Conservation (phyloP, 2,888 invertebrate species). For the Allygus modestus region DNA sequence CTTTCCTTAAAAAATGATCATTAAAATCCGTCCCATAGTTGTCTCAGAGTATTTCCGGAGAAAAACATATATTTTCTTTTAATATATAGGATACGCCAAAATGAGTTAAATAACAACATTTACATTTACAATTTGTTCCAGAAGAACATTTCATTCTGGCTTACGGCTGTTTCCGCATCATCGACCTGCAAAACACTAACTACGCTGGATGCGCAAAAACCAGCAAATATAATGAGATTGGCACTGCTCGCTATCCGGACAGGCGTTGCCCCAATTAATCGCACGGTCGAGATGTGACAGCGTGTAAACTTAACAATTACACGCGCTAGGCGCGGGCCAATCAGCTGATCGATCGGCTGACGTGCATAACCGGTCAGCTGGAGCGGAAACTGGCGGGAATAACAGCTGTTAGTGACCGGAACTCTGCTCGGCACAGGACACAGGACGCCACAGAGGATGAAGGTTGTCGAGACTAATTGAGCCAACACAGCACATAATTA, state of each 20-base stretch:
- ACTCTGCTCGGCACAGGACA: slow-evolving; percentile 7
- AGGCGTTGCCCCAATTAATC: not conserved
- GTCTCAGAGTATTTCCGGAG: no score
- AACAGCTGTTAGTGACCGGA: not conserved
- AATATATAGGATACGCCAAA: no score
- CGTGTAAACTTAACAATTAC: slow-evolving; percentile 30
- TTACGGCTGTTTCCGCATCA: no score
- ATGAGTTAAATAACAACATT: no score
- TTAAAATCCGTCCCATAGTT: no score
- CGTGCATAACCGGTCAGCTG: slow-evolving; percentile 41
- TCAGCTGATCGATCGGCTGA: slow-evolving; percentile 17
- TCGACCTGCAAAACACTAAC: no score
- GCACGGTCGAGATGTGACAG: slow-evolving; percentile 3
- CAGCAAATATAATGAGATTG: no score
- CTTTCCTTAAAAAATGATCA: no score
- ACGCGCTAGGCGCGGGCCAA: not conserved
- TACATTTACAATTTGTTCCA: no score
- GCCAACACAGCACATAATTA: not conserved
- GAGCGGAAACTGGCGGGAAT: slow-evolving; percentile 7
- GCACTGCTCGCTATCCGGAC: not conserved
- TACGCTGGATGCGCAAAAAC: not conserved
- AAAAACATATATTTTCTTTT: no score
- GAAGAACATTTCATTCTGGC: no score
- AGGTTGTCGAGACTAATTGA: not conserved
- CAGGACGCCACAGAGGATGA: slow-evolving; percentile 15